Percentiles rank a stretch among this genome's conserved stretches.
These are phyloP conservation scores for Limonius californicus DNA, from an alignment of 1,140 invertebrate genomes.

Conservation along the genomic window DNA sequence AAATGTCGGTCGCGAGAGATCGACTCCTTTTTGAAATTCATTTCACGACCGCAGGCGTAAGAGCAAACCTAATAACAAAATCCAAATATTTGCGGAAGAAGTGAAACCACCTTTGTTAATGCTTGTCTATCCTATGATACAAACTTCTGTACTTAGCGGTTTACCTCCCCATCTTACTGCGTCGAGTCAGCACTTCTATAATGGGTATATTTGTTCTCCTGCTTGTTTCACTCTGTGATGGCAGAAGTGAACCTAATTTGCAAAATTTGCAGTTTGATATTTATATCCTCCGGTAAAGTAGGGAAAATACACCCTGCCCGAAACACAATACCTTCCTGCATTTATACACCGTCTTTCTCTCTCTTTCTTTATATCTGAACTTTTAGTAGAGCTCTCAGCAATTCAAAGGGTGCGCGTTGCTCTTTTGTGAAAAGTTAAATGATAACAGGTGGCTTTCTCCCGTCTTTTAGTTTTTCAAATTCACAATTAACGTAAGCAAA, in stretches of 20 bases:
- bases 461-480: too few relatives aligned
- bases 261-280: conserved; percentile 7
- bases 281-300: neutral
- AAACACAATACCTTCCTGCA: too few relatives aligned
- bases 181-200: conserved; percentile 10
- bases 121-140: conserved; percentile 9
- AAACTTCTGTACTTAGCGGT: conserved; percentile 8
- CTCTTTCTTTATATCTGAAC: too few relatives aligned
- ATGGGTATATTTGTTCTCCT: conserved; percentile 14
- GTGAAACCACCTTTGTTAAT: conserved; percentile 14
- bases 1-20: neutral
- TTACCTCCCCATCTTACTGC: neutral
- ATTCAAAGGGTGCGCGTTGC: too few relatives aligned
- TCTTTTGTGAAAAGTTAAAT: too few relatives aligned
- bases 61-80: conserved; percentile 2
- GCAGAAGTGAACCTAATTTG: conserved; percentile 2
- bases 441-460: too few relatives aligned
- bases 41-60: neutral
- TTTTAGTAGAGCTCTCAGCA: too few relatives aligned
- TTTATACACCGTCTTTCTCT: too few relatives aligned
- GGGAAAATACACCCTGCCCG: neutral
- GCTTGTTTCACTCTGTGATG: neutral
- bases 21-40: neutral
- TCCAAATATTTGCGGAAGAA: conserved; percentile 7
- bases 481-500: too few relatives aligned